These are phyloP conservation scores for Chloroceryle amazona DNA, from an alignment of 2,797 vertebrate species.

Conservation along the genomic window DNA sequence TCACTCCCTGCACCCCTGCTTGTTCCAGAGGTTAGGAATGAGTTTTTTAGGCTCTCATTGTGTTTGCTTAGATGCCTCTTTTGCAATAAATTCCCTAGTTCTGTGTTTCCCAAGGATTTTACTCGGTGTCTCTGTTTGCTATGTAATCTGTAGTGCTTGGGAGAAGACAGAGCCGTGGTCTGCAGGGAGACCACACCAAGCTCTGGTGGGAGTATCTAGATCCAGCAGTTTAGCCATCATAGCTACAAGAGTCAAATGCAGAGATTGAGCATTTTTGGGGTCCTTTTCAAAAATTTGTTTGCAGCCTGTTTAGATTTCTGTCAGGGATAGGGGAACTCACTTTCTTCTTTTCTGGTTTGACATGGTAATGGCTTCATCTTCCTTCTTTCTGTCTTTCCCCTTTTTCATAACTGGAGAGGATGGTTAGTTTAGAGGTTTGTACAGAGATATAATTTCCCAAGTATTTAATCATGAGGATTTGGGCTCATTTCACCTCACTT, in stretches of 20 bases:
- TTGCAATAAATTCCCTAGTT: neutral
- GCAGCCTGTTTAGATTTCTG: neutral
- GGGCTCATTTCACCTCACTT: neutral
- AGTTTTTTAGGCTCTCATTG: neutral
- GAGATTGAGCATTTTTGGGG: neutral
- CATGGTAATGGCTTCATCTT: neutral
- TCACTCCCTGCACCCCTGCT: fast-evolving
- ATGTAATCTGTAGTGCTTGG: neutral
- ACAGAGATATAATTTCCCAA: neutral
- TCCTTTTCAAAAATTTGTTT: neutral
- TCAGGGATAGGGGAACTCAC: neutral
- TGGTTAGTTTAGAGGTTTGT: neutral
- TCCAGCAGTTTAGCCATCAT: neutral
- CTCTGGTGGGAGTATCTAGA: fast-evolving
- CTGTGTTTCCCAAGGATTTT: neutral
- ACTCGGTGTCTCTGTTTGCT: fast-evolving
- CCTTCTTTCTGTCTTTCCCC: neutral
- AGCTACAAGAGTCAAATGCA: neutral
- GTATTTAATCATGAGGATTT: neutral
- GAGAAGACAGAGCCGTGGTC: neutral
- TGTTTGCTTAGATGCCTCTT: neutral
- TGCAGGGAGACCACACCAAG: neutral
- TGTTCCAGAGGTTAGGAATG: neutral
- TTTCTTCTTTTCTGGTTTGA: neutral
- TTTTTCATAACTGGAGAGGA: neutral